These are phyloP conservation scores for Lissonota sp. DNA, from an alignment of 2,888 invertebrate species.

Conservation along the genomic window DNA sequence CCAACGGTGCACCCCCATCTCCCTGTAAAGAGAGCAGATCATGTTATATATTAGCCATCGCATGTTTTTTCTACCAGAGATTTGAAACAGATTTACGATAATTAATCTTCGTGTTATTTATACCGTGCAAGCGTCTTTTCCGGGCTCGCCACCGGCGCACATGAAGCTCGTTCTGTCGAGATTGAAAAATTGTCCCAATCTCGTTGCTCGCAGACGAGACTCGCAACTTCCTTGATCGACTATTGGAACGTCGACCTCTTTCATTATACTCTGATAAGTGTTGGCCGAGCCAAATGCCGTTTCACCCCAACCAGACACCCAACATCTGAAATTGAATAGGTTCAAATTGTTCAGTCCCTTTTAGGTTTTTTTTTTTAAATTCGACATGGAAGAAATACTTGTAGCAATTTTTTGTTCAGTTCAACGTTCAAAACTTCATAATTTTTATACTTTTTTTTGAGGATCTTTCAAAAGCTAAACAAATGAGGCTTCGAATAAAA, in stretches of 20 bases:
- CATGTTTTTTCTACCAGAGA: no score
- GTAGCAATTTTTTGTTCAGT: no score
- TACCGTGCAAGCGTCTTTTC: conserved; percentile 92
- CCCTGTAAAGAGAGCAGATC: conserved; percentile 87
- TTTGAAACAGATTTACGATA: no score
- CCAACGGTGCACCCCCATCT: conserved; percentile 90
- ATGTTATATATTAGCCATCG: no score
- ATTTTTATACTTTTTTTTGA: no score
- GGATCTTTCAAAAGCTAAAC: no score
- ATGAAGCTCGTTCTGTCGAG: conserved; percentile 89
- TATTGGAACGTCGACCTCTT: conserved; percentile 91
- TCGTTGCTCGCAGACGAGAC: conserved; percentile 86
- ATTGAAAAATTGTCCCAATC: conserved; percentile 87
- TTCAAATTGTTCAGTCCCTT: no score
- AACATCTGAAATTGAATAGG: conserved; percentile 85
- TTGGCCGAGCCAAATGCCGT: conserved; percentile 87
- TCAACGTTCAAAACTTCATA: no score
- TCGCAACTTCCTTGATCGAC: conserved; percentile 88
- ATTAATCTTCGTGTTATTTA: no score
- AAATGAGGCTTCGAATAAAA: no score
- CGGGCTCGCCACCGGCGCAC: conserved; percentile 91
- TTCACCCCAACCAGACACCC: conserved; percentile 95
- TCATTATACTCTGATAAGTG: conserved; percentile 88
- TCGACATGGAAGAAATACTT: no score
- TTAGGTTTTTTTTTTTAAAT: no score